Evolutionary conservation across 2,888 invertebrate species (phyloP), one percentile per base, ranked within the genome.

Genomic region (Eristalis intricaria): DNA sequence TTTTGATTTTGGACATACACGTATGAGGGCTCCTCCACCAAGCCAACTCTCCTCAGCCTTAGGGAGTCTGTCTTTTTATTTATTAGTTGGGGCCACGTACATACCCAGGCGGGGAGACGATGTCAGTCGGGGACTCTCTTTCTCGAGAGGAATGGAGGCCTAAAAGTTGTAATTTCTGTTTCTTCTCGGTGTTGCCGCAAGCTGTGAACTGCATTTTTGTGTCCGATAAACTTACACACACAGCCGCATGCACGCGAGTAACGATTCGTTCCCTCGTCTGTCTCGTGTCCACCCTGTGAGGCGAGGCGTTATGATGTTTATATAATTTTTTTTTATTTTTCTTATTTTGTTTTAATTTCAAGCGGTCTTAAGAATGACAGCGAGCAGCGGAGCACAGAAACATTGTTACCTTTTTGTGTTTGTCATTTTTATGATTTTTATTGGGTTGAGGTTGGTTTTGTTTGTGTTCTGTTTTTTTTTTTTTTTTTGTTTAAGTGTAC

Each of bases 121-220:
- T 2, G 26, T 26, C 26, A 26, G 26, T 26, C 26, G 70, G 86
- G 82, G 79, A 75, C 71, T 83, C 26, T 13, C 71, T 78, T 78
- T 86, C 63, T 58, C 75, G 23, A 40, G 60, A 70, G 50, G 50
- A 74, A 71, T 71, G 70, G 60, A 77, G 71, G 83, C 86, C 78
- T 87, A 75, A 87, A 87, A 83, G 83, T 83, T 83, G 86, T 87
- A 83, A 83, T 87, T 87, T 83, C 38, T 75, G 83, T 79, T 75
- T 78, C 74, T 83, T 68, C 19, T 83, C 40, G 50, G 60, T 83
- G 73, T 7, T 11, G 79, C 86, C 79, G 43, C 70, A 13, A 63
- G 77, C 75, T 61, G 58, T 71, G 66, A 79, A 87, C 86, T 87
- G 86, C 86, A 87, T 87, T 87, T 83, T 70, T 79, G 83, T 86